Evolutionary conservation across 2,797 vertebrate species (phyloP).

Genomic region (Xenops minutus): DNA sequence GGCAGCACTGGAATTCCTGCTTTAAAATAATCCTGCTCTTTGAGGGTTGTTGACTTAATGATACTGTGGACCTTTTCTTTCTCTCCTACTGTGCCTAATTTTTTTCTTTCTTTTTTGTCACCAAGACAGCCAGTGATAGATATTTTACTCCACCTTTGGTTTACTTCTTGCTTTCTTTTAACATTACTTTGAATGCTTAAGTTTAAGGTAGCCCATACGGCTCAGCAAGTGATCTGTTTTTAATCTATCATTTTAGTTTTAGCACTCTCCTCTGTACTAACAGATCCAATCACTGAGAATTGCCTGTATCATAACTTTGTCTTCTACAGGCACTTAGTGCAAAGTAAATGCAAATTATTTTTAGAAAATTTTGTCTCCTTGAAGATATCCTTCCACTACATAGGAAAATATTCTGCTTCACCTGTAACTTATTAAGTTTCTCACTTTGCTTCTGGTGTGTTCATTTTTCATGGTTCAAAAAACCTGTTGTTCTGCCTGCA

Average conservation of each 20-base stretch:
- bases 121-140: background rate
- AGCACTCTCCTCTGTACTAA: background rate
- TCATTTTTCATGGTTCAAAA: constrained; percentile 44
- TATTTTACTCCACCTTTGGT: background rate
- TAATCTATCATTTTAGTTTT: background rate
- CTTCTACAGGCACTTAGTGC: background rate
- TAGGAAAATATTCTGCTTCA: background rate
- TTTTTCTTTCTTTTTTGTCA: background rate
- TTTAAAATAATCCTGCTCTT: background rate
- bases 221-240: background rate
- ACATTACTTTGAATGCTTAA: background rate
- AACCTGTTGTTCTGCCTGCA: background rate
- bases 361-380: background rate
- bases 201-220: background rate
- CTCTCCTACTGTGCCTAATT: background rate
- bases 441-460: background rate
- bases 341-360: background rate
- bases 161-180: background rate
- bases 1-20: constrained; percentile 10
- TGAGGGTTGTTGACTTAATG: background rate
- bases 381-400: background rate
- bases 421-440: constrained; percentile 9
- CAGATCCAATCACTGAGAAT: background rate
- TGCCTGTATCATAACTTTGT: background rate
- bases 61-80: background rate